A percentile compares a stretch with the other conserved stretches of the same genome.
These are phyloP conservation scores for Vultur gryphus DNA, from an alignment of 2,797 vertebrate genomes.

Conservation along the genomic window DNA sequence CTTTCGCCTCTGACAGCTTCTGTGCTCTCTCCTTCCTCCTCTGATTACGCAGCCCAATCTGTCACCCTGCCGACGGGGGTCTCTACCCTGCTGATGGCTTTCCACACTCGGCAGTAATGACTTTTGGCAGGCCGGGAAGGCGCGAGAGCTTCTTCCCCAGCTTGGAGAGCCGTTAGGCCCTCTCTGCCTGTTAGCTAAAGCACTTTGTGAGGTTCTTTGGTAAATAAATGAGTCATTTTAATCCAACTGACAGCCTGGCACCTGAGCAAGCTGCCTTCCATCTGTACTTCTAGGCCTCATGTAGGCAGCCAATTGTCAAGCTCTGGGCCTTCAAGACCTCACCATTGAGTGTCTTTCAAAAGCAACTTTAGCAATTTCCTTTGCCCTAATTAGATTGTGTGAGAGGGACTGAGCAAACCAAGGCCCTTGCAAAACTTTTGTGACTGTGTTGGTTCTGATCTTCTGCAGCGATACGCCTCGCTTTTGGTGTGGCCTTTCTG, in stretches of 20 bases:
- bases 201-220: constrained; percentile 97
- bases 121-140: constrained; percentile 92
- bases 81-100: constrained; percentile 94
- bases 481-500: background rate
- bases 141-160: constrained; percentile 72
- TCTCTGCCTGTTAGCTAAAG: constrained; percentile 86
- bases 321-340: constrained; percentile 76
- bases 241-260: constrained; percentile 99
- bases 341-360: constrained; percentile 73
- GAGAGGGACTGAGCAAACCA: background rate
- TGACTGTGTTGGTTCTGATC: background rate
- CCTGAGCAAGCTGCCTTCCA: constrained; percentile 97
- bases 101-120: constrained; percentile 97
- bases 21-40: constrained; percentile 86
- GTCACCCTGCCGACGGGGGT: constrained; percentile 93
- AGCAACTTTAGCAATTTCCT: constrained; percentile 71
- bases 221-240: constrained; percentile 99
- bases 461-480: accelerated
- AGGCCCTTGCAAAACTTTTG: constrained; percentile 4
- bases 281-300: constrained; percentile 95
- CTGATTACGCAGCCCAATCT: constrained; percentile 96
- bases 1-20: constrained; percentile 85
- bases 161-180: constrained; percentile 79
- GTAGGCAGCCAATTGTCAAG: constrained; percentile 91
- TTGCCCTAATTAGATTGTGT: constrained; percentile 66